These are phyloP conservation scores for Gila orcuttii DNA, from an alignment of 2,113 vertebrate species.

Conservation along the genomic window DNA sequence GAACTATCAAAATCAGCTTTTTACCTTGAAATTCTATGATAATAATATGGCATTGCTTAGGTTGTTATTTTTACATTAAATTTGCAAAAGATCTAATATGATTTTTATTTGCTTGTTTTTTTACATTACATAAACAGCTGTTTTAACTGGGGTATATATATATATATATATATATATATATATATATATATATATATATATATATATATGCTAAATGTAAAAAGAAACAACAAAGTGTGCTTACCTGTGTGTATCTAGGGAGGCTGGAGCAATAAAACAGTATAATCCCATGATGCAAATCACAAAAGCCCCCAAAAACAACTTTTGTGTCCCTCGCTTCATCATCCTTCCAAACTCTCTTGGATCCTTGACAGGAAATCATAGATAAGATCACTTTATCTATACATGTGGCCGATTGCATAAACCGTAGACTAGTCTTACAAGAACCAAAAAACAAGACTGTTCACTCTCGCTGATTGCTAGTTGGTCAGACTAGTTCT, in stretches of 20 bases:
- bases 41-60: neutral
- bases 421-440: neutral
- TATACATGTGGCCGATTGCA: neutral
- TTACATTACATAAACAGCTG: no score
- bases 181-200: no score
- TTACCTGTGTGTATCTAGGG: slow-evolving; percentile 73
- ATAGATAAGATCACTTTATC: neutral
- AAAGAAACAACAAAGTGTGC: slow-evolving; percentile 43
- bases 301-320: slow-evolving; percentile 81
- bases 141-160: no score
- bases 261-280: slow-evolving; percentile 67
- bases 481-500: neutral
- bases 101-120: no score
- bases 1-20: no score
- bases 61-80: no score
- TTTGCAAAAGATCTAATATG: no score
- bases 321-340: slow-evolving; percentile 64
- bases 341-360: slow-evolving; percentile 70
- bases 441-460: neutral
- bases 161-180: no score
- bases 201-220: no score
- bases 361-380: neutral
- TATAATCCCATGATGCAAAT: slow-evolving; percentile 85
- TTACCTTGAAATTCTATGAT: no score
- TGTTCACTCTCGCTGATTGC: neutral